phyloP scores from a whole-genome alignment of 1,140 invertebrate species.

The Pectinophora gossypiella region DNA sequence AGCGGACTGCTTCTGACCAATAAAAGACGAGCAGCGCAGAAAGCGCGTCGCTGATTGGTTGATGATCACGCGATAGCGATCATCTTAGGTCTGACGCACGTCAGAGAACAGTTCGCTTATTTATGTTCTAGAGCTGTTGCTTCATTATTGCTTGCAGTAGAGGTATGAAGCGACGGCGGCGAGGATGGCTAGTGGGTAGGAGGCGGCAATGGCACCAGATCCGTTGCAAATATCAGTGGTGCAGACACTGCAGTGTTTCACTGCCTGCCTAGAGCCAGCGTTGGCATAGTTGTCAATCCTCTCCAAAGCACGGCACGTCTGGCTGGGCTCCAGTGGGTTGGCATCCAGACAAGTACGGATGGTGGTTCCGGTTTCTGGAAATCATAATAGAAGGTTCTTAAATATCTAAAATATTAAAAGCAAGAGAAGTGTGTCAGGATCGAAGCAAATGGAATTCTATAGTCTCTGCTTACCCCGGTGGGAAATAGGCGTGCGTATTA shows the following conservation, averaged over 20 bases:
- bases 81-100: too few relatives aligned
- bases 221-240: slow-evolving; percentile 76
- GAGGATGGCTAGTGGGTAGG: slow-evolving; percentile 52
- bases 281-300: slow-evolving; percentile 47
- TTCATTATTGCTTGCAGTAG: slow-evolving; percentile 68
- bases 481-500: too few relatives aligned
- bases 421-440: too few relatives aligned
- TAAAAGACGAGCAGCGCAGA: too few relatives aligned
- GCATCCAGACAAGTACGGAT: slow-evolving; percentile 56
- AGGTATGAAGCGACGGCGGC: slow-evolving; percentile 49
- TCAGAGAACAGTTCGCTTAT: too few relatives aligned
- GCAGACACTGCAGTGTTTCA: slow-evolving; percentile 58
- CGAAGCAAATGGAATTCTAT: too few relatives aligned
- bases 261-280: slow-evolving; percentile 38
- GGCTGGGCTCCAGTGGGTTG: slow-evolving; percentile 47
- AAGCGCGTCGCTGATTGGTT: too few relatives aligned
- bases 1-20: too few relatives aligned
- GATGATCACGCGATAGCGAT: too few relatives aligned
- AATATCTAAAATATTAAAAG: too few relatives aligned
- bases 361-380: slow-evolving; percentile 51
- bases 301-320: slow-evolving; percentile 27
- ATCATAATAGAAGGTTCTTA: slow-evolving; percentile 34
- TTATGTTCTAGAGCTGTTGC: too few relatives aligned
- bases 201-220: slow-evolving; percentile 63
- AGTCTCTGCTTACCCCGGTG: too few relatives aligned